Percentiles rank a stretch among this genome's conserved stretches.
These are phyloP conservation scores for Tragelaphus strepsiceros DNA, from an alignment of 2,113 vertebrate species.

Conservation along the genomic window DNA sequence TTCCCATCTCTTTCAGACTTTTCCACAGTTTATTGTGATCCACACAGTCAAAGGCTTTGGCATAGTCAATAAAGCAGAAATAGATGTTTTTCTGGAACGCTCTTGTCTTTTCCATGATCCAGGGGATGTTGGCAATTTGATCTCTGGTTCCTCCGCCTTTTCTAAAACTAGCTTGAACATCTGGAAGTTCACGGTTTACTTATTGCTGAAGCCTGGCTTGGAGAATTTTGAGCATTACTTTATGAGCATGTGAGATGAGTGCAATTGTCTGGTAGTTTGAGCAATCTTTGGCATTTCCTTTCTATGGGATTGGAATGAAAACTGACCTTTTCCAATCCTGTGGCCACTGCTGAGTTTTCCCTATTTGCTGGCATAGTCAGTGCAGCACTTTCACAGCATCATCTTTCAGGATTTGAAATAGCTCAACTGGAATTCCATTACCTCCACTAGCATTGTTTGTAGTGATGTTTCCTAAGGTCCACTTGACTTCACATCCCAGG, in stretches of 20 bases:
- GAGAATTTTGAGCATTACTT: not conserved
- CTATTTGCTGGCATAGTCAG: not conserved
- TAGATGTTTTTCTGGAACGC: not conserved
- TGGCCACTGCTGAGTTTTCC: not conserved
- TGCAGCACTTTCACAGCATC: not conserved
- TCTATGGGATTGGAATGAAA: not conserved
- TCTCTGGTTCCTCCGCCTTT: not conserved
- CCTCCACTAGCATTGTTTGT: not conserved
- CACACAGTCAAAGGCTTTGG: not conserved
- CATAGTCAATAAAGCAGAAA: not conserved
- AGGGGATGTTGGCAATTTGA: fast-evolving
- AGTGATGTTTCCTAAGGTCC: not conserved
- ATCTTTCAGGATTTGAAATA: not conserved
- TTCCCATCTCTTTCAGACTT: not conserved
- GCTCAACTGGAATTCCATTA: not conserved
- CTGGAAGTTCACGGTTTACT: fast-evolving
- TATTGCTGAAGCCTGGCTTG: not conserved
- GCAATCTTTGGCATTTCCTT: not conserved
- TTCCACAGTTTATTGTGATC: not conserved
- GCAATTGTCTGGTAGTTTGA: not conserved
- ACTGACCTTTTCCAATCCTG: not conserved
- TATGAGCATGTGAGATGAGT: fast-evolving
- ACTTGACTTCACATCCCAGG: not conserved
- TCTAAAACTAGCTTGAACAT: not conserved
- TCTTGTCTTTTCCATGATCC: not conserved